Evolutionary conservation across 2,113 vertebrate species (phyloP).

Genomic region (Bostrychus sinensis): DNA sequence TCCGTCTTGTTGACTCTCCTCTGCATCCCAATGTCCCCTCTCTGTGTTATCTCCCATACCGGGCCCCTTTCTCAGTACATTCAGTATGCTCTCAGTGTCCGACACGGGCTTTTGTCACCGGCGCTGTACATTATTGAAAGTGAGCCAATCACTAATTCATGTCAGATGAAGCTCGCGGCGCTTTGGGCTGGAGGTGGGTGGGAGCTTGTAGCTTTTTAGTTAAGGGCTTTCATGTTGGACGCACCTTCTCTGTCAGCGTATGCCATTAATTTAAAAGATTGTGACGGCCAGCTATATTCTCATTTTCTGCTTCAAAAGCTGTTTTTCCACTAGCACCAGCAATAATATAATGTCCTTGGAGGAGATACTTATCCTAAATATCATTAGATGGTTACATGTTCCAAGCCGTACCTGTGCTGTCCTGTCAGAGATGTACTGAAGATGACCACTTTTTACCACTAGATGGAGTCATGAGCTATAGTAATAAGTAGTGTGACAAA

Average conservation of each 20-base stretch:
- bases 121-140: slow-evolving; percentile 61
- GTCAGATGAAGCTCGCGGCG: slow-evolving; percentile 38
- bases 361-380: too few species aligned
- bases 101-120: slow-evolving; percentile 47
- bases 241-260: slow-evolving; percentile 8
- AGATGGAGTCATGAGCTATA: too few species aligned
- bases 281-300: not conserved
- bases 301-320: not conserved
- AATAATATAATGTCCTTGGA: too few species aligned
- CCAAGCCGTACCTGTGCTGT: too few species aligned
- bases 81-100: slow-evolving; percentile 33
- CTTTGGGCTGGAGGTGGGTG: slow-evolving; percentile 29
- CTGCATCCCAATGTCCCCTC: slow-evolving; percentile 17
- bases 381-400: too few species aligned
- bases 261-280: not conserved
- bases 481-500: too few species aligned
- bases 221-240: slow-evolving; percentile 47
- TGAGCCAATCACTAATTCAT: slow-evolving; percentile 69
- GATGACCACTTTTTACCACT: too few species aligned
- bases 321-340: not conserved
- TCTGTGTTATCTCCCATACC: slow-evolving; percentile 7
- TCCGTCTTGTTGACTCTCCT: not conserved
- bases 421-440: too few species aligned
- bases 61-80: not conserved
- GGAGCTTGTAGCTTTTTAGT: slow-evolving; percentile 46